Base-by-base conservation (phyloP, 2,888 invertebrate genomes). In the Cheilosia scutellata region DNA sequence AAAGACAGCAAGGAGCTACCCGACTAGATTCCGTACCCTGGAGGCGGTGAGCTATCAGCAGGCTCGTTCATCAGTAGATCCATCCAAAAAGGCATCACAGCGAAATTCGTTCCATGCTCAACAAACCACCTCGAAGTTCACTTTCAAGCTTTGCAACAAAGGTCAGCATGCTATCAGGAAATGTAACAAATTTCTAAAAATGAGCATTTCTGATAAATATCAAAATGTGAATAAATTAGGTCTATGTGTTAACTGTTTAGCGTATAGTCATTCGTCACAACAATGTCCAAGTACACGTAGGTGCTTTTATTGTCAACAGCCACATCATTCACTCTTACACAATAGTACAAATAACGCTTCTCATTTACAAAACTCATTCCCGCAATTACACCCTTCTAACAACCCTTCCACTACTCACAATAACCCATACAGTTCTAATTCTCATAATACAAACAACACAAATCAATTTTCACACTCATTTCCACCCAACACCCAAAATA, bases 101-200 rank as follows among this genome's bases (percentile, higher is more conserved):
- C 29, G 33, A 16, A 33, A 11, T 9, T 47, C 49, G 2, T 47
- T 63, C 9, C 31, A 40, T 6, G 27, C 42, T 27, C 42, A 60
- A 42, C 13, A 20, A 11, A 31, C 0, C 16, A n/a, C 11, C 1
- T 16, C 16, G 0, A 63, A 49, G 16, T 16, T 44, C 44, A 44
- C 44, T n/a, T 44, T 16, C 6, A 44, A n/a, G 5, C 29, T 70
- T 5, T 70, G 42, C 3, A 57, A 29, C 25, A 70, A 31, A 25
- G 68, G 42, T 16, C 47, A 72, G 16, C 49, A 72, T 40, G 37
- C 49, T n/a, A 58, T 71, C 2, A 44, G 58, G n/a, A 58, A 58
- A 11, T 71, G n/a, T 3, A 71, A 49, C 11, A 60, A 51, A 25
- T 60, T 71, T 29, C n/a, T 51, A 6, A 71, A 71, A 31, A 40